Conservation (phyloP, 2,797 vertebrate species). For the Loris lydekkerianus region DNA sequence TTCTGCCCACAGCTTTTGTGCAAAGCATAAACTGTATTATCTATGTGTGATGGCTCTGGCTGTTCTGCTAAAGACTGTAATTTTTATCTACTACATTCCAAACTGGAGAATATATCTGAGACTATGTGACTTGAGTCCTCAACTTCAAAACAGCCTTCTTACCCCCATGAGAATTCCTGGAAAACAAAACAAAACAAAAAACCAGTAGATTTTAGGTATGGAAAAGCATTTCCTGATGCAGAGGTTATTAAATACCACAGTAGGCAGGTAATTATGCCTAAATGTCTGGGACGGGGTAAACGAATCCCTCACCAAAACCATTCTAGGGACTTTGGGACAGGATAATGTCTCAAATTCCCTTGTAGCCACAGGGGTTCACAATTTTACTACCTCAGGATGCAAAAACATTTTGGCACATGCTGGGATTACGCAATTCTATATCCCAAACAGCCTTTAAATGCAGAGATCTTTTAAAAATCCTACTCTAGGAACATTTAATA, state of each 20-base stretch:
- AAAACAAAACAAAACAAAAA: not conserved
- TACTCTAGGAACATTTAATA: conserved; percentile 82
- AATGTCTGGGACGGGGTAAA: conserved; percentile 69
- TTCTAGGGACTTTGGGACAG: conserved; percentile 59
- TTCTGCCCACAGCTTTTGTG: not conserved
- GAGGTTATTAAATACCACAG: conserved; percentile 73
- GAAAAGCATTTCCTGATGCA: conserved; percentile 69
- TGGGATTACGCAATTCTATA: conserved; percentile 83
- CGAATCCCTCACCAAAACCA: conserved; percentile 60
- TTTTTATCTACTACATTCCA: not conserved
- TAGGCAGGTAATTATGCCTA: conserved; percentile 74
- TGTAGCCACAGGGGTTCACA: conserved; percentile 71
- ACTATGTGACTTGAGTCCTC: not conserved
- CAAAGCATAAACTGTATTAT: too few relatives aligned
- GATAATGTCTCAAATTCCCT: conserved; percentile 77
- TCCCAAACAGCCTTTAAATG: conserved; percentile 82
- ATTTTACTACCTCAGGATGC: conserved; percentile 80
- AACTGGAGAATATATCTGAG: not conserved
- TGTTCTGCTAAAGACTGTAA: not conserved
- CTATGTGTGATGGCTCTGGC: not conserved
- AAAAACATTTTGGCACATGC: conserved; percentile 79
- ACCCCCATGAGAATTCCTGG: not conserved
- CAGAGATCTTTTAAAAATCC: conserved; percentile 80
- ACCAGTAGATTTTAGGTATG: conserved; percentile 53
- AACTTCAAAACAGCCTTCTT: not conserved